Base-by-base conservation (phyloP, 2,113 vertebrate genomes). In the Myotis davidii region DNA sequence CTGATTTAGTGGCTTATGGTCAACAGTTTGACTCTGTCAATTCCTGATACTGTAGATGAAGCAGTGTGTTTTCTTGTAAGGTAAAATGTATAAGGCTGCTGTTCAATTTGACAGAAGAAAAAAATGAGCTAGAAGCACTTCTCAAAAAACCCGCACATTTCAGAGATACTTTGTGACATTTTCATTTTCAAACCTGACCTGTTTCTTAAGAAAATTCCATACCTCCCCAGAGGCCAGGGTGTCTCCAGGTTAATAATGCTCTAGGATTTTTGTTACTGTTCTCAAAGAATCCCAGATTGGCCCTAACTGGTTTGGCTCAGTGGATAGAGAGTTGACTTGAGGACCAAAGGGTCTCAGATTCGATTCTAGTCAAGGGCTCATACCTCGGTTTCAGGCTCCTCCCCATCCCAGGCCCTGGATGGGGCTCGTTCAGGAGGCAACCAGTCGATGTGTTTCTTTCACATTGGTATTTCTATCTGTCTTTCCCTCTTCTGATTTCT, bases 71-170 rank as follows among this genome's bases (percentile, higher is more conserved):
- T 88, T 83, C 61, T 45, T 88, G 32, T 85, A 52, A 91, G 37
- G 70, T 69, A 87, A 85, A 76, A 90, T 95, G 27, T 88, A 45
- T 52, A 61, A 85, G 27, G 7, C 0, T 1, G 0, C 37, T 76
- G 29, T 79, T 94, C 82, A 37, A 54, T 34, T 77, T 0, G 0
- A 37, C 34, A 1, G 21, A 18, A 95, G n/a, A 10, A 34, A 92
- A 34, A 92, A 0, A 45, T 2, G 12, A 96, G n/a, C 88, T 96
- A 88, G 6, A 96, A 97, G 90, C 94, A 96, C 95, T 97, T 98
- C 93, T 96, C 94, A 95, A 85, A 21, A 73, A 14, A 79, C 34
- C 9, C 65, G 81, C 95, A 96, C 50, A 56, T 90, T 54, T 67
- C 42, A 73, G 23, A 23, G 61, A 73, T 77, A 94, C 10, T 32